A percentile compares a stretch with the other conserved stretches of the same genome.
Evolutionary conservation across 1,140 invertebrate genomes (phyloP).

Genomic region (Mamestra configurata): DNA sequence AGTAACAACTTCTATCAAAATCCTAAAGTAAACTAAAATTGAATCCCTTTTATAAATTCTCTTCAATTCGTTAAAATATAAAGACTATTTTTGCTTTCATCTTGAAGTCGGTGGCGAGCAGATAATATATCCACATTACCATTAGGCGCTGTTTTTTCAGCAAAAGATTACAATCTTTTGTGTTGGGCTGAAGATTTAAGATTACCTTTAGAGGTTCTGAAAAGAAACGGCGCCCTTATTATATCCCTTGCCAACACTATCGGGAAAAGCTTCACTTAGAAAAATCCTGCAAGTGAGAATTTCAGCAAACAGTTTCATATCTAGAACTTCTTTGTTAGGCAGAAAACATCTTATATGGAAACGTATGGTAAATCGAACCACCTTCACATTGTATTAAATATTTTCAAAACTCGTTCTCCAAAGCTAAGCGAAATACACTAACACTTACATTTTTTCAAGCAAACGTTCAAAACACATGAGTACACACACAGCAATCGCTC

Average conservation of each 20-base stretch:
- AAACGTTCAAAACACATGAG: no score
- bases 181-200: neutral
- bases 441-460: no score
- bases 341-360: no score
- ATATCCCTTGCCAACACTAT: neutral
- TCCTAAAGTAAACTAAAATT: neutral
- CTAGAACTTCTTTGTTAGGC: no score
- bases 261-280: neutral
- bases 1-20: neutral
- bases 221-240: neutral
- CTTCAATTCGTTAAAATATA: neutral
- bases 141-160: conserved; percentile 6
- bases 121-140: conserved; percentile 5
- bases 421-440: no score
- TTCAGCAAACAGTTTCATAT: no score
- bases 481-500: no score
- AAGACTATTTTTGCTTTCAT: neutral
- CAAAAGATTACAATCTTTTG: neutral
- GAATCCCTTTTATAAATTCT: neutral
- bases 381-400: no score
- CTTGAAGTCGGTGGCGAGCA: neutral
- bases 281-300: no score
- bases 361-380: no score
- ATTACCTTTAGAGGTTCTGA: neutral
- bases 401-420: no score